Base-by-base conservation (phyloP, 2,888 invertebrate genomes). In the Synergus gifuensis region DNA sequence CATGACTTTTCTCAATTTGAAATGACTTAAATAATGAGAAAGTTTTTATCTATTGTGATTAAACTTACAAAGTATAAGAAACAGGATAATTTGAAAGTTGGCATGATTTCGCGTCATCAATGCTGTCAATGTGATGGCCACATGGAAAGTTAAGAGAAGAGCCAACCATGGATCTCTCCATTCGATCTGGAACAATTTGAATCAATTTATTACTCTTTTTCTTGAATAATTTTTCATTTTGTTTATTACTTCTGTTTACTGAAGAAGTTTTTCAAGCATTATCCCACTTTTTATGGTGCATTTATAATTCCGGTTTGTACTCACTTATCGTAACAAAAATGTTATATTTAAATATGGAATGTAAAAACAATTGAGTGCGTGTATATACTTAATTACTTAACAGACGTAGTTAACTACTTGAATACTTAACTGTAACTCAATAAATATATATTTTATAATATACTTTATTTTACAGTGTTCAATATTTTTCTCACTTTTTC, bases 121-220 rank as follows among this genome's bases (percentile, higher is more conserved):
- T 63, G 97, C 96, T 86, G 96, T 96, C 89, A 96, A 94, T 81
- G 97, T 97, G 44, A 97, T 94, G 73, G 96, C 93, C 63, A 97
- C 92, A 91, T 98, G 98, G 91, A 97, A 95, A 64, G 95, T 93
- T 85, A 97, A 93, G 16, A 98, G 92, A 18, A 95, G 95, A 83
- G 97, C 96, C 16, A 98, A 93, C 97, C 97, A 97, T 8, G 97
- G 97, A 92, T 98, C 98, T 87, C 94, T 94, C 97, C 97, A 98
- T 91, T 98, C 97, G 92, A 98, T 97, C 97, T 97, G 93, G 89
- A 94, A 93, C 14, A 84, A 81, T 86, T 77, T 77, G 78, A 54
- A 78, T 46, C 42, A 58, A 54, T 28, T 22, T 42, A 36, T 66
- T 42, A 66, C 8, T 42, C 9, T 5, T 40, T 66, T 66, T 64